Conservation (phyloP, 37 sponge, comb jelly and placozoan species). For the Lycopodina hypogea region DNA sequence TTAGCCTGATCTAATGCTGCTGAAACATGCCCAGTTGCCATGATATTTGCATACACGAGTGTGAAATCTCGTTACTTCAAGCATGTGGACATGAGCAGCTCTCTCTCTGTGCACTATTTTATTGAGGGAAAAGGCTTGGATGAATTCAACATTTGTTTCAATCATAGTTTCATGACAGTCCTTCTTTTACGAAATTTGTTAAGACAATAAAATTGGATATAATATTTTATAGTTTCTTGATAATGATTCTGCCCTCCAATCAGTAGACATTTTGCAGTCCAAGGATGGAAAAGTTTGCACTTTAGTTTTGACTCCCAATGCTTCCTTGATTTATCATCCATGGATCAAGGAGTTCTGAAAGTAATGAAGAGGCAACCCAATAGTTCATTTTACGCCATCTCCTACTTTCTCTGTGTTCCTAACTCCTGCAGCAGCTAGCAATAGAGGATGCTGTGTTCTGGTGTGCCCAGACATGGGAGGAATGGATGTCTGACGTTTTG, state of each 20-base stretch:
- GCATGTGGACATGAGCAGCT: background rate
- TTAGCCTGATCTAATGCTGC: no score
- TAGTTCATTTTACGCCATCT: background rate
- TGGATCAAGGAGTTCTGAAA: slow-evolving; percentile 9
- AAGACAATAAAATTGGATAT: background rate
- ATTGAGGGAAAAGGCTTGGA: background rate
- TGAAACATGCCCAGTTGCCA: no score
- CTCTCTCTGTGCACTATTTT: background rate
- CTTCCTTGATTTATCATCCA: background rate
- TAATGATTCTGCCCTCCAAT: background rate
- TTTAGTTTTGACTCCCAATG: background rate
- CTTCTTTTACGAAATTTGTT: background rate
- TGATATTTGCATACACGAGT: slow-evolving; percentile 1
- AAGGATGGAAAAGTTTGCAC: background rate
- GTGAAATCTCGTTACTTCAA: background rate
- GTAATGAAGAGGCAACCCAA: no score
- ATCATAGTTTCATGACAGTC: slow-evolving; percentile 1
- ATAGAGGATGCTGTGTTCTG: slow-evolving; percentile 4
- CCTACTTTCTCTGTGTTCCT: background rate
- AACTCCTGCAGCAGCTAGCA: background rate
- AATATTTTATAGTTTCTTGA: slow-evolving; percentile 4
- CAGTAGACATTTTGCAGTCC: background rate
- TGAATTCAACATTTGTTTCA: slow-evolving; percentile 1
- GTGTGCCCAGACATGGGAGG: background rate
- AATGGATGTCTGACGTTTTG: background rate